phyloP scores from a whole-genome alignment of 2,113 vertebrate species.

The Petrocephalus microphthalmus region DNA sequence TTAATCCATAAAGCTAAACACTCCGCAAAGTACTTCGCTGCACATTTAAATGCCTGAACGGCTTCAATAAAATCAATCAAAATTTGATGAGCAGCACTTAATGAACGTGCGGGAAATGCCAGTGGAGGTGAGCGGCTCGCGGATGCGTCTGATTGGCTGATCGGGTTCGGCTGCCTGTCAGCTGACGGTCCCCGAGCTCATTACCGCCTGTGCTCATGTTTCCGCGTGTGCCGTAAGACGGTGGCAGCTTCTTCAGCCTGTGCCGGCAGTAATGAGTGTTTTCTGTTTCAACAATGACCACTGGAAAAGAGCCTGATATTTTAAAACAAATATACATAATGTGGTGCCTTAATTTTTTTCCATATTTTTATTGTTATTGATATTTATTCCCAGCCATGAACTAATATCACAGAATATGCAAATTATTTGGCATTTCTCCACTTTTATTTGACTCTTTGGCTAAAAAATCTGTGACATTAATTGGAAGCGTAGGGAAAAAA shows the following conservation, averaged over 20 bases:
- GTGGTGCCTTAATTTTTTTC: not conserved
- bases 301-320: not conserved
- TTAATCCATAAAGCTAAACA: not conserved
- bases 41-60: not conserved
- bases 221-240: not conserved
- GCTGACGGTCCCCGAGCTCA: not conserved
- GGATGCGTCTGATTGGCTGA: not conserved
- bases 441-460: not conserved
- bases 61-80: not conserved
- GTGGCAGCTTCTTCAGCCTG: not conserved
- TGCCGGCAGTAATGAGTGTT: not conserved
- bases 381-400: not conserved
- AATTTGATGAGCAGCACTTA: constrained; percentile 2
- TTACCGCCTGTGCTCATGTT: not conserved
- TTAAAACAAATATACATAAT: not conserved
- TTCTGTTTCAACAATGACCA: not conserved
- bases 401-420: not conserved
- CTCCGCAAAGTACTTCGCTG: not conserved
- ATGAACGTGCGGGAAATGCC: not conserved
- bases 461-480: not conserved
- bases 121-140: not conserved
- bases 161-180: not conserved
- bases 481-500: not conserved
- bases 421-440: not conserved
- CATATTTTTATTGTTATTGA: not conserved